Evolutionary conservation across 2,797 vertebrate genomes (phyloP), one percentile per base, ranked within the genome.

Genomic region (Coccyzus lansbergi): DNA sequence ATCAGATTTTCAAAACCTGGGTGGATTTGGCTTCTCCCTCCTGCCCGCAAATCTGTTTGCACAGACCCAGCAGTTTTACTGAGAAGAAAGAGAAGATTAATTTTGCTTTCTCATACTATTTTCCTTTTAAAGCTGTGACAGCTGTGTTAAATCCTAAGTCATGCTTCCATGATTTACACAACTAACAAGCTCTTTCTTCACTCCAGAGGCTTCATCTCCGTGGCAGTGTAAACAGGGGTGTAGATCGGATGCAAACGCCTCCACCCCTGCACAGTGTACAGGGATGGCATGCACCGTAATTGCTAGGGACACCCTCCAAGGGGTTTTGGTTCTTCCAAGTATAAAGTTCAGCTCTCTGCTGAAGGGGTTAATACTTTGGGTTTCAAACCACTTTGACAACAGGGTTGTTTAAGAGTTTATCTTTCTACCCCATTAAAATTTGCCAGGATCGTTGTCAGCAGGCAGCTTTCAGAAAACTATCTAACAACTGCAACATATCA

Each of bases 221-320:
- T 52, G 22, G 16, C 44, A 20, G 2, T 2, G 48, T 96, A 95
- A 95, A 97, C 89, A 95, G 82, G 93, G 94, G 86, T 71, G 93
- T 77, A 86, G 82, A 91, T 85, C 9, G 44, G 80, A 65, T n/a
- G 6, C 29, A 44, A 46, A 49, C 0, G 15, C 52, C 96, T 79
- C 94, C 83, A 0, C 86, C 89, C 85, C 52, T 21, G 55, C 25
- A 55, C 25, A 94, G 55, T 69, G 93, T 87, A 65, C 76, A 15
- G 31, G 14, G n/a, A 75, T 53, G 89, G 84, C 26, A 95, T 56
- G 82, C 74, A 92, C 9, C 24, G 5, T 92, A 93, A 95, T 89
- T 78, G 58, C 84, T 4, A 40, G 38, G 52, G 75, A 74, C 58
- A 48, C 65, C 17, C 85, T 51, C 65, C 5, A 0, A 64, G 8